phyloP scores from a whole-genome alignment of 1,140 invertebrate species.

The Choristoneura fumiferana region DNA sequence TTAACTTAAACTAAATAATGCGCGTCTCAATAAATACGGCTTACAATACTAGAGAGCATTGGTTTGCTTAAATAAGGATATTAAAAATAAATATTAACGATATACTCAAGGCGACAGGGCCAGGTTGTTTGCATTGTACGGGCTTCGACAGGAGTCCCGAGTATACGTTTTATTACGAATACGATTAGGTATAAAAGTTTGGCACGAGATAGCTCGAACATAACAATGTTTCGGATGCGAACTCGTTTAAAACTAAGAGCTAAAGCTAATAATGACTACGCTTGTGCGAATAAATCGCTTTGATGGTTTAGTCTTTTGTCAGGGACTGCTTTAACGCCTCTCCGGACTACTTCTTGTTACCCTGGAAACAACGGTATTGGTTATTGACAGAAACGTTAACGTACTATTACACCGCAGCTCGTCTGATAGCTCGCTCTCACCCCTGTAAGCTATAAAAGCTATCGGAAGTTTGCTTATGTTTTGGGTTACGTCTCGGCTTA shows the following conservation, averaged over 20 bases:
- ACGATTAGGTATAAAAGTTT: conserved; percentile 40
- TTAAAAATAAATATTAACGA: conserved; percentile 16
- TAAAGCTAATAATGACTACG: conserved; percentile 71
- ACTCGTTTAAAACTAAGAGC: conserved; percentile 40
- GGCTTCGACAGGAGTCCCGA: no score
- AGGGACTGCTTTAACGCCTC: conserved; percentile 27
- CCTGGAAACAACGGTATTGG: conserved; percentile 44
- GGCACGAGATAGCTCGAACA: conserved; percentile 56
- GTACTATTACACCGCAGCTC: no score
- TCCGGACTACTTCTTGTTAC: conserved; percentile 36
- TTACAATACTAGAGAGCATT: conserved; percentile 45
- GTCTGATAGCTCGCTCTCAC: no score
- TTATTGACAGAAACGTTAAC: no score
- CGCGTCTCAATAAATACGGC: conserved; percentile 40
- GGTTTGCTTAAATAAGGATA: conserved; percentile 29
- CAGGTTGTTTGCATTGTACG: no score
- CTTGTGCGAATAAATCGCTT: conserved; percentile 37
- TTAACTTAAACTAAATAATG: conserved; percentile 22
- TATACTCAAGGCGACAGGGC: no score
- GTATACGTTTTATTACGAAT: not conserved
- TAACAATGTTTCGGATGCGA: conserved; percentile 24
- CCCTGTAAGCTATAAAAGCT: no score
- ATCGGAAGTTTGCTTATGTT: no score
- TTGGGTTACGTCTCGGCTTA: no score
- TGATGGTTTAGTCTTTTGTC: conserved; percentile 31